Evolutionary conservation across 2,888 invertebrate genomes (phyloP).

Genomic region (Trypoxylon attenuatum): DNA sequence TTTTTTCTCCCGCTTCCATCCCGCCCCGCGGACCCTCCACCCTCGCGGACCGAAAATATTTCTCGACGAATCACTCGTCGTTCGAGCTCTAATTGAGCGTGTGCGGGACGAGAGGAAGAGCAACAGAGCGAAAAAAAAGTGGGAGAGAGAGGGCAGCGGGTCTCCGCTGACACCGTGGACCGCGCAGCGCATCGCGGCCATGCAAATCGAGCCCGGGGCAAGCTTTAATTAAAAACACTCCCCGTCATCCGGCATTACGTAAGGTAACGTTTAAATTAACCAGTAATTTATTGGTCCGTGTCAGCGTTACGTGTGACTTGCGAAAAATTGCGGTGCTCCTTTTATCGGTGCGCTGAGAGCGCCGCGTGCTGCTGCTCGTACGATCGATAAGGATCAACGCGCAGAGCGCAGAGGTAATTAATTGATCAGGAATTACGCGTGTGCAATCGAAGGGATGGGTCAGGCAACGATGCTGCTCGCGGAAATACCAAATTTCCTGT

Average conservation of each 20-base stretch:
- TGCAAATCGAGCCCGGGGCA: not conserved
- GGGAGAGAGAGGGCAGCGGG: not conserved
- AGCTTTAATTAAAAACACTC: not conserved
- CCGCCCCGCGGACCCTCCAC: conserved; percentile 3
- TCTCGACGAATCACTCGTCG: conserved; percentile 57
- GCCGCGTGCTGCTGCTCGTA: not conserved
- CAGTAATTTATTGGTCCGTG: not conserved
- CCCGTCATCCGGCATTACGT: not conserved
- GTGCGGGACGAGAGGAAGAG: conserved; percentile 34
- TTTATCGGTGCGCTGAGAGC: not conserved
- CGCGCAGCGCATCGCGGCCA: not conserved
- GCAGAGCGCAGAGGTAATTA: not conserved
- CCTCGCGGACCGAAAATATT: conserved; percentile 45
- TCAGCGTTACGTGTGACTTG: not conserved
- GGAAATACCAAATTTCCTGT: conserved; percentile 51
- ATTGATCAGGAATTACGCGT: not conserved
- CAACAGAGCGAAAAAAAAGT: conserved; percentile 5
- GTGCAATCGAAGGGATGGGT: not conserved
- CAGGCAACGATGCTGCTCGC: conserved; percentile 11
- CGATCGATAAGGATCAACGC: not conserved
- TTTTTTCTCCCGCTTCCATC: not conserved
- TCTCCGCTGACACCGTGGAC: too few species aligned
- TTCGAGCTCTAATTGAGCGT: conserved; percentile 54
- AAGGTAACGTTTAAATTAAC: not conserved
- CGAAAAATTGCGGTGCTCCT: not conserved